Conservation (phyloP, 2,113 vertebrate species). For the Anseranas semipalmata region DNA sequence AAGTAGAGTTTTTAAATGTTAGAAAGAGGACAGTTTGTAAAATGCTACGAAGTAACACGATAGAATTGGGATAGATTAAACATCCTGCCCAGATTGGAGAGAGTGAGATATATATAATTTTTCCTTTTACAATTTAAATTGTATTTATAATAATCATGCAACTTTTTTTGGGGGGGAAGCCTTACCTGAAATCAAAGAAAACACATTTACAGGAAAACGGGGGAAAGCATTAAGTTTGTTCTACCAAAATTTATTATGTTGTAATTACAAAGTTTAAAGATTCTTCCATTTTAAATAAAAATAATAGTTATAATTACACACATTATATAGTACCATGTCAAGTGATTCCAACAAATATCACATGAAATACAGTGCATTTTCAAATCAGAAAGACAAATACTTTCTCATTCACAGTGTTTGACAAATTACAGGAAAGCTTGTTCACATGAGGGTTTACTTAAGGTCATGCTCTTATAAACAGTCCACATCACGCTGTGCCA, state of each 20-base stretch:
- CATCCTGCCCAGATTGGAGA: background rate
- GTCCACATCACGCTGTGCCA: slow-evolving; percentile 74
- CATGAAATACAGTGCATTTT: slow-evolving; percentile 78
- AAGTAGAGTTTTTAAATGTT: background rate
- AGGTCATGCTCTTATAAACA: slow-evolving; percentile 87
- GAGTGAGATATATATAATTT: background rate
- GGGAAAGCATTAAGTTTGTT: slow-evolving; percentile 77
- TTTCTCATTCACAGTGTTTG: slow-evolving; percentile 82
- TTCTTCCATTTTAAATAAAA: slow-evolving; percentile 87
- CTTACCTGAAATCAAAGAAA: slow-evolving; percentile 64
- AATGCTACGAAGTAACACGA: slow-evolving; percentile 8
- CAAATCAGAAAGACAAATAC: slow-evolving; percentile 75
- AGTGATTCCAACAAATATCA: slow-evolving; percentile 74
- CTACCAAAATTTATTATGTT: slow-evolving; percentile 95
- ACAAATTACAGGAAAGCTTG: slow-evolving; percentile 74
- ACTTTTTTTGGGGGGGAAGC: background rate
- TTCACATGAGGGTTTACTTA: slow-evolving; percentile 68
- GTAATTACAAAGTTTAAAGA: slow-evolving; percentile 92
- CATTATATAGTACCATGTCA: slow-evolving; percentile 74
- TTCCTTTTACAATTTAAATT: slow-evolving; percentile 17
- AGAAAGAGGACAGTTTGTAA: background rate
- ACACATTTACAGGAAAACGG: slow-evolving; percentile 66
- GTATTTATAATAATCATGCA: slow-evolving; percentile 56
- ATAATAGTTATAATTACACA: slow-evolving; percentile 79
- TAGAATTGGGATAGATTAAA: background rate